phyloP scores from a whole-genome alignment of 2,113 vertebrate genomes.

The Tenrec ecaudatus region DNA sequence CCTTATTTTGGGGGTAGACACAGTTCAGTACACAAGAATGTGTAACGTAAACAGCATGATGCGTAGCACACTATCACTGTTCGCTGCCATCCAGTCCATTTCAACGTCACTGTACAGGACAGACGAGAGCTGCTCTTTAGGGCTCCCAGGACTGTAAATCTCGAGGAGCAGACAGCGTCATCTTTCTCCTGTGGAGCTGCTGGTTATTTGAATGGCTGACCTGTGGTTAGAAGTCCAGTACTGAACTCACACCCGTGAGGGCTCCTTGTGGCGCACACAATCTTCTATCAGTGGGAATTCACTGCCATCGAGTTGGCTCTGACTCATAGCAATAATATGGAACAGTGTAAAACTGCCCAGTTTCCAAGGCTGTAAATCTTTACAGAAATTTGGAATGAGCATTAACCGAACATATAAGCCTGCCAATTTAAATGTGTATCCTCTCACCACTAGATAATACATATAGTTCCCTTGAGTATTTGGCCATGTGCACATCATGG shows the following conservation, averaged over 20 bases:
- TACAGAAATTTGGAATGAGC: background rate
- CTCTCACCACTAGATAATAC: background rate
- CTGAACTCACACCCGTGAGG: background rate
- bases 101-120: background rate
- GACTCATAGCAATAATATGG: too few relatives aligned
- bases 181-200: background rate
- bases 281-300: too few relatives aligned
- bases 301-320: too few relatives aligned
- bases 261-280: too few relatives aligned
- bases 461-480: background rate
- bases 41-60: background rate
- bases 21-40: background rate
- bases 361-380: too few relatives aligned
- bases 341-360: too few relatives aligned
- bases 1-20: too few relatives aligned
- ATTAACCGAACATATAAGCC: background rate
- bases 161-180: too few relatives aligned
- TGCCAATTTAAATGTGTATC: background rate
- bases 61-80: background rate
- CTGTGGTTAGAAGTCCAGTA: background rate
- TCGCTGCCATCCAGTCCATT: too few relatives aligned
- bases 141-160: too few relatives aligned
- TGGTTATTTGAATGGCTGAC: background rate
- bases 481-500: background rate
- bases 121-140: background rate